Evolutionary conservation across 2,888 invertebrate species (phyloP).

Genomic region (Drosophila fulvimacula): DNA sequence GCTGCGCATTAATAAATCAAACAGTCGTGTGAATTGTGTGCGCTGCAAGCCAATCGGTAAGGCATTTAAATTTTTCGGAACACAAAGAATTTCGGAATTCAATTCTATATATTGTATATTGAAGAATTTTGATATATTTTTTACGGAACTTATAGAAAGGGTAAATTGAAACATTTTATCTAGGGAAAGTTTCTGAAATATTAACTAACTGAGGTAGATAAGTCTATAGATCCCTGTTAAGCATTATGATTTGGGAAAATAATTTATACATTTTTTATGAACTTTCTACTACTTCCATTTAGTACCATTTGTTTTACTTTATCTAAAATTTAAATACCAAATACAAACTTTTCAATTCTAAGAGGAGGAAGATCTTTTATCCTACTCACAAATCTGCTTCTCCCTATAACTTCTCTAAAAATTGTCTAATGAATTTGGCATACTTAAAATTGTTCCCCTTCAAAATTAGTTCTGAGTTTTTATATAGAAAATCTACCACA

Average conservation of each 20-base stretch:
- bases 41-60: constrained; percentile 45
- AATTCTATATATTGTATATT: no score
- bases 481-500: not conserved
- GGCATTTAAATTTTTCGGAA: constrained; percentile 30
- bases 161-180: no score
- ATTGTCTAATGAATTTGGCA: not conserved
- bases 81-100: no score
- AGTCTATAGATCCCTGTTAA: no score
- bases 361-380: no score
- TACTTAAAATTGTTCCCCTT: not conserved
- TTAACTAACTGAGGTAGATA: no score
- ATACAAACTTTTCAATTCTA: not conserved
- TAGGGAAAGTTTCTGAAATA: no score
- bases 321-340: not conserved
- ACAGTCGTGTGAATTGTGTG: constrained; percentile 73
- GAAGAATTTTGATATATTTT: no score
- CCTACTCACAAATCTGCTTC: not conserved
- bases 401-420: not conserved
- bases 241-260: no score
- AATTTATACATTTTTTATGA: no score
- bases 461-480: not conserved
- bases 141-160: no score
- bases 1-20: constrained; percentile 75
- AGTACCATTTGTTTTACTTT: not conserved
- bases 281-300: no score